Conservation (phyloP, 1,140 invertebrate species). For the Ceratosolen fusciceps region DNA sequence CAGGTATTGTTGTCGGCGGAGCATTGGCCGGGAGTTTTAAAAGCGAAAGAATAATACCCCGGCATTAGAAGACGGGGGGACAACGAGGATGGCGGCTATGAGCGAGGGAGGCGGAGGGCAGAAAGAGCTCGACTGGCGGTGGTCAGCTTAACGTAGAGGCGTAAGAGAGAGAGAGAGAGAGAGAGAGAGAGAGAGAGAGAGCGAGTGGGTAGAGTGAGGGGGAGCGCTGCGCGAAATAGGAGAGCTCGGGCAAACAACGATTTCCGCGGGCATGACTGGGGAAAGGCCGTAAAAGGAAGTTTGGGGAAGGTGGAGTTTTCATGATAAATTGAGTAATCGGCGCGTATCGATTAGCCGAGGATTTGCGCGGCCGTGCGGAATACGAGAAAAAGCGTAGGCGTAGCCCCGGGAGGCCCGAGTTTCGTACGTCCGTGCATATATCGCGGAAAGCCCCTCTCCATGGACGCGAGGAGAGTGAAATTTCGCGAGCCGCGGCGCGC, state of each 20-base stretch:
- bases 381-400: slow-evolving; percentile 3
- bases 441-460: slow-evolving; percentile 1
- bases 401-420: neutral
- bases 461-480: slow-evolving; percentile 10
- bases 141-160: no score
- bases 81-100: neutral
- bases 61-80: no score
- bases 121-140: neutral
- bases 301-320: neutral
- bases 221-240: no score
- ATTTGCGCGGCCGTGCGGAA: no score
- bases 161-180: no score
- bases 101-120: neutral
- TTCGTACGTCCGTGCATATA: neutral
- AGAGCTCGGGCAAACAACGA: no score
- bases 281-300: neutral
- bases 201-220: no score
- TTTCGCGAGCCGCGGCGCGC: slow-evolving; percentile 17
- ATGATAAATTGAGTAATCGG: slow-evolving; percentile 4
- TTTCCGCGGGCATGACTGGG: neutral
- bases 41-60: no score
- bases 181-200: no score
- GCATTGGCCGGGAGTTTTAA: no score
- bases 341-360: slow-evolving; percentile 1
- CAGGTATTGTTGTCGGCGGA: no score